Conservation (phyloP, 1,140 invertebrate genomes). For the Armadillidium nasatum region DNA sequence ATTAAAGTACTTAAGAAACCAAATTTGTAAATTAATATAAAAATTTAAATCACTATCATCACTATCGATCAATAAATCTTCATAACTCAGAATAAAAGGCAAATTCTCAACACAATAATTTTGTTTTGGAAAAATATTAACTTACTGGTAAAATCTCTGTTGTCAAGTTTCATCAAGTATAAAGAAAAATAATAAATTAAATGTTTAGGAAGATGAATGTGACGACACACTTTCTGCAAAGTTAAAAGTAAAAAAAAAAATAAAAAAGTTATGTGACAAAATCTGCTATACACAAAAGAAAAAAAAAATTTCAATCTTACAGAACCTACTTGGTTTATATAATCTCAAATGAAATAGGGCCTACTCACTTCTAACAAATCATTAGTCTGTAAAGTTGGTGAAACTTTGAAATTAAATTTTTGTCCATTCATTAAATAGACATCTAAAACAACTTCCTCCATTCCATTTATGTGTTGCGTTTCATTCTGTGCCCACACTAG, state of each 20-base stretch:
- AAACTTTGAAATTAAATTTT: conserved; percentile 73
- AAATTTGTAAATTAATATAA: too few relatives aligned
- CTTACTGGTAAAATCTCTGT: conserved; percentile 63
- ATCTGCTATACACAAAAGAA: too few relatives aligned
- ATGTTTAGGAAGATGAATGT: conserved; percentile 69
- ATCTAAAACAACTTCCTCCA: conserved; percentile 69
- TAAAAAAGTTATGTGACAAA: too few relatives aligned
- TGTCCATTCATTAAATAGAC: conserved; percentile 78
- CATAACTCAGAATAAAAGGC: too few relatives aligned
- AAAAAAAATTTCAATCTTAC: too few relatives aligned
- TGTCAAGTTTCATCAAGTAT: conserved; percentile 73
- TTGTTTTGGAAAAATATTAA: conserved; percentile 30
- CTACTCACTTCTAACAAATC: conserved; percentile 65
- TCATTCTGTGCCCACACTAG: conserved; percentile 86
- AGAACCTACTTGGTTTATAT: too few relatives aligned
- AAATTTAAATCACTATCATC: too few relatives aligned
- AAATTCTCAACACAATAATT: too few relatives aligned
- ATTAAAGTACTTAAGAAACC: too few relatives aligned
- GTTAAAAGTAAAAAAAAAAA: conserved; percentile 26
- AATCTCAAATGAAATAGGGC: neutral
- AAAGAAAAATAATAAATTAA: conserved; percentile 81
- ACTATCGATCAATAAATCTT: too few relatives aligned
- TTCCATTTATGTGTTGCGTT: conserved; percentile 58
- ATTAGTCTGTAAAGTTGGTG: conserved; percentile 74
- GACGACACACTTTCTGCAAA: conserved; percentile 66